Evolutionary conservation across 1,140 invertebrate genomes (phyloP), one percentile per base, ranked within the genome.

Genomic region (Diachasmimorpha longicaudata): DNA sequence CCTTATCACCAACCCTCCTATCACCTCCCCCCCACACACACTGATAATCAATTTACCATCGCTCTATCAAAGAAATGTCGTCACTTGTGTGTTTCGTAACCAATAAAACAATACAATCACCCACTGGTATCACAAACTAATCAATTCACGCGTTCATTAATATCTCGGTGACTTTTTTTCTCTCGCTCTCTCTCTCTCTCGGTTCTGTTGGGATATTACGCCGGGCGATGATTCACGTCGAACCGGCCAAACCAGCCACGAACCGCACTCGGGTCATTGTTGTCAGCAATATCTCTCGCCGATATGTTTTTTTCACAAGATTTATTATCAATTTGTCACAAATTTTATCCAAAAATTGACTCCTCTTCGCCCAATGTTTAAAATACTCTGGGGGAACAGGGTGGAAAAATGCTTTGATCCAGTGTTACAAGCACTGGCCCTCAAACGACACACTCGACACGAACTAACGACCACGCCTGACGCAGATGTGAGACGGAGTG

Each of bases 401-500:
- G 31, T 13, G 70, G 5, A 6, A 31, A 23, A 9, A 42, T 11
- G 39, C 9, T 13, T 13, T 42, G 39, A 42, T 10, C 39, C 39
- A 42, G n/a, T 52, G 48, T n/a, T 52, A 52, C 6, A 16, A n/a
- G 48, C 13, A 52, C 48, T 52, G 19, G 48, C n/a, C 14, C n/a
- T 52, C n/a, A n/a, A 52, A 52, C 48, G 48, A 52, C 48, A 52
- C 48, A 52, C 48, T 52, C 48, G 48, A 52, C 48, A 10, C 23
- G 58, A 58, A 63, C 58, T 63, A 79, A 74, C 80, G 84, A 84
- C 85, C 85, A 86, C 85, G 85, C 85, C 85, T 86, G 85, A 83
- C 81, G 83, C 85, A 85, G 85, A 83, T 80, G 82, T 79, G 75
- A 19, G 13, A 11, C 2, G 25, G 14, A 75, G 78, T 80, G 78